Evolutionary conservation across 2,797 vertebrate species (phyloP).

Genomic region (Champsocephalus esox): DNA sequence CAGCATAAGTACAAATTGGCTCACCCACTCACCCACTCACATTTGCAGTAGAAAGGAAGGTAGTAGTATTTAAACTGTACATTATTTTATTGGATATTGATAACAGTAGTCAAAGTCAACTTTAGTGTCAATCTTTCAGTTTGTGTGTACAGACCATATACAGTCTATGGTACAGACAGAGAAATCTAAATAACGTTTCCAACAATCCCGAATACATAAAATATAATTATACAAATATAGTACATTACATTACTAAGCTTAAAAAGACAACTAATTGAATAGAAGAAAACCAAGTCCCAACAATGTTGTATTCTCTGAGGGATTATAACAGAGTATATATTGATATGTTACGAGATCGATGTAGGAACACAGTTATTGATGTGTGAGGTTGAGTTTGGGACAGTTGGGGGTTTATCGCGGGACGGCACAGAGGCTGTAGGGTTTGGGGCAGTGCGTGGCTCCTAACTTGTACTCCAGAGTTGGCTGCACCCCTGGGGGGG

Average conservation of each 20-base stretch:
- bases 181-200: too few species aligned
- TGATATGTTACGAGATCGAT: not conserved
- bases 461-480: slow-evolving; percentile 70
- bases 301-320: not conserved
- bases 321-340: not conserved
- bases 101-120: too few species aligned
- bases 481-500: slow-evolving; percentile 62
- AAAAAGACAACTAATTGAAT: not conserved
- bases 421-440: slow-evolving; percentile 78
- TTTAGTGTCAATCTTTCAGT: too few species aligned
- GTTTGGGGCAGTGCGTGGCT: slow-evolving; percentile 73
- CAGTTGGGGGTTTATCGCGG: slow-evolving; percentile 29
- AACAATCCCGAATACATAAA: too few species aligned
- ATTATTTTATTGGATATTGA: not conserved
- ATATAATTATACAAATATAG: not conserved
- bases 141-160: too few species aligned
- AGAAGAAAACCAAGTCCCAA: not conserved
- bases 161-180: too few species aligned
- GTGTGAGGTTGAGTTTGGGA: too few species aligned
- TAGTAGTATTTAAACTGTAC: not conserved
- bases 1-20: too few species aligned
- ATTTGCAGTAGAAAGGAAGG: not conserved
- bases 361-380: too few species aligned
- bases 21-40: too few species aligned
- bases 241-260: not conserved